phyloP scores from a whole-genome alignment of 1,140 invertebrate genomes.

The Apis laboriosa region DNA sequence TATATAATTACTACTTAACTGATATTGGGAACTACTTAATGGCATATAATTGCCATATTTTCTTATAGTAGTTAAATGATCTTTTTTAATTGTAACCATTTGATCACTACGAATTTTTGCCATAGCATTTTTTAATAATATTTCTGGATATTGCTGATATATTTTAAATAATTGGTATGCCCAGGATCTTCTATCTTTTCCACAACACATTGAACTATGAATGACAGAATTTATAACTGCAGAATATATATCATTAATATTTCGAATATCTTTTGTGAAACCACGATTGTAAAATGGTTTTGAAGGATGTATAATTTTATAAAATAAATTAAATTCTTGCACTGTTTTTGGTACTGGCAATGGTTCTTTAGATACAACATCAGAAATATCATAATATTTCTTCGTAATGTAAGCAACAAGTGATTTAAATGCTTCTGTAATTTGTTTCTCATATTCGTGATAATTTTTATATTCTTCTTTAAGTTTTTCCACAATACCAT shows the following conservation, averaged over 20 bases:
- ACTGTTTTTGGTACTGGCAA: slow-evolving; percentile 74
- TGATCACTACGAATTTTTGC: slow-evolving; percentile 82
- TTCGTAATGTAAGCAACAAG: slow-evolving; percentile 76
- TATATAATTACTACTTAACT: slow-evolving; percentile 79
- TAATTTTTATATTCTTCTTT: slow-evolving; percentile 68
- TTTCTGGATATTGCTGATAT: slow-evolving; percentile 87
- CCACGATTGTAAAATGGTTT: slow-evolving; percentile 60
- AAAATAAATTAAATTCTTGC: slow-evolving; percentile 79
- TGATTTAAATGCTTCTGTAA: slow-evolving; percentile 73
- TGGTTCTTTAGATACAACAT: slow-evolving; percentile 71
- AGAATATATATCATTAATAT: slow-evolving; percentile 73
- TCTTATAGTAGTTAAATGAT: slow-evolving; percentile 71
- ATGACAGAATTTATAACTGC: slow-evolving; percentile 81
- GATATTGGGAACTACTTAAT: slow-evolving; percentile 82
- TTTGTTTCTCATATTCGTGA: slow-evolving; percentile 67
- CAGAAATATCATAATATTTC: slow-evolving; percentile 76
- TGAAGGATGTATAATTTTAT: slow-evolving; percentile 71
- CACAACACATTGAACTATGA: slow-evolving; percentile 84
- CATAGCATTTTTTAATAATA: slow-evolving; percentile 83
- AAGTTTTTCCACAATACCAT: slow-evolving; percentile 67
- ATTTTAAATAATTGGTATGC: slow-evolving; percentile 86
- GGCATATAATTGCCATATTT: slow-evolving; percentile 79
- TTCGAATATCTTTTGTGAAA: slow-evolving; percentile 70
- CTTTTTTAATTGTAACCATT: slow-evolving; percentile 82
- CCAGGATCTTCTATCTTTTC: slow-evolving; percentile 83